Conservation (phyloP, 2,113 vertebrate genomes). For the Polyodon spathula region DNA sequence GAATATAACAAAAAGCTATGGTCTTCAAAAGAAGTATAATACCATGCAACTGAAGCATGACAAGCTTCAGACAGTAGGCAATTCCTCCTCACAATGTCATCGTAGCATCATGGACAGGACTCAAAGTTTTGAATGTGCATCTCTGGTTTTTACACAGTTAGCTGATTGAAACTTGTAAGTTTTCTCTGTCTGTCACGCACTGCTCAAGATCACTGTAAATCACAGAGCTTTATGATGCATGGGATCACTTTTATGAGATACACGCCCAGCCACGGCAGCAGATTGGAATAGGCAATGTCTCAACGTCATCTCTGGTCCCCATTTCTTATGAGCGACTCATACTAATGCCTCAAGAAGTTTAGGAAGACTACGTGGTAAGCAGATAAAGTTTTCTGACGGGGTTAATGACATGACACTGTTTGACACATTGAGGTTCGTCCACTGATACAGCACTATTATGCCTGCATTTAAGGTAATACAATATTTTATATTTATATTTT, state of each 20-base stretch:
- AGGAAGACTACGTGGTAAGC: too few relatives aligned
- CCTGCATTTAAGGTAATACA: too few relatives aligned
- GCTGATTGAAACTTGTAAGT: slow-evolving; percentile 12
- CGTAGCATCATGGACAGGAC: neutral
- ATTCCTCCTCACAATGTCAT: neutral
- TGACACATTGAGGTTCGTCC: too few relatives aligned
- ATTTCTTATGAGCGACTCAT: too few relatives aligned
- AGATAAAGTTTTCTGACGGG: too few relatives aligned
- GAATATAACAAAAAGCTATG: neutral
- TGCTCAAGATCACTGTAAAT: slow-evolving; percentile 16
- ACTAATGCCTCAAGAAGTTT: too few relatives aligned
- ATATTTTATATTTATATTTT: too few relatives aligned
- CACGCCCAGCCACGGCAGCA: slow-evolving; percentile 14
- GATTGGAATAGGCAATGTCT: slow-evolving; percentile 2
- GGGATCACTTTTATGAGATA: slow-evolving; percentile 19
- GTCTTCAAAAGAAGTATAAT: neutral
- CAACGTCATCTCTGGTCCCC: neutral
- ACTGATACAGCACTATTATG: too few relatives aligned
- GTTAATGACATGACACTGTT: too few relatives aligned
- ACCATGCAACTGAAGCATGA: neutral
- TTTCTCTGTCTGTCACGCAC: neutral
- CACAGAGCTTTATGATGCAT: slow-evolving; percentile 20
- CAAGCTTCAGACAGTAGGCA: neutral
- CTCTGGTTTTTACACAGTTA: neutral
- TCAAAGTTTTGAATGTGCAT: neutral